Percentiles rank a stretch among this genome's conserved stretches.
Evolutionary conservation across 2,113 vertebrate genomes (phyloP).

Genomic region (Cygnus atratus): DNA sequence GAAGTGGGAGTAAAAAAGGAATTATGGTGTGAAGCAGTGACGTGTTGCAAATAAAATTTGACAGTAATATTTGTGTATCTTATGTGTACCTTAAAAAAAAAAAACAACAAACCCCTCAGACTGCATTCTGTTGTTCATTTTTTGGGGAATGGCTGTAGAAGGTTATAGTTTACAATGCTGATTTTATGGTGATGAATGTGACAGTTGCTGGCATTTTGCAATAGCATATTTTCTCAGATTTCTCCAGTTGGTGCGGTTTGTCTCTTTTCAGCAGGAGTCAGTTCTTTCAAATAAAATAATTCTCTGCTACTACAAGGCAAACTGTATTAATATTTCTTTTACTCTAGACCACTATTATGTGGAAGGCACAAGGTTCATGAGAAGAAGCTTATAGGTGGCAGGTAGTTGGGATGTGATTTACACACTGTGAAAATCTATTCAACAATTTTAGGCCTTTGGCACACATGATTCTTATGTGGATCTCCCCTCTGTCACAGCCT

Average conservation of each 20-base stretch:
- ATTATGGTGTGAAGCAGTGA: background rate
- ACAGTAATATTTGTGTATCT: background rate
- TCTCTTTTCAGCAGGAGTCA: background rate
- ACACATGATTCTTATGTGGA: background rate
- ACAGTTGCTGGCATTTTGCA: background rate
- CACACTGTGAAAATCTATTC: constrained; percentile 45
- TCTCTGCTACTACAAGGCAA: background rate
- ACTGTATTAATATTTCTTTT: background rate
- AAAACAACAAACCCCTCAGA: too few relatives aligned
- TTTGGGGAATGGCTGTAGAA: background rate
- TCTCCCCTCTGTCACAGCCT: background rate
- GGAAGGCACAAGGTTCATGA: constrained; percentile 28
- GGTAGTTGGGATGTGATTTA: constrained; percentile 57
- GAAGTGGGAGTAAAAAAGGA: background rate
- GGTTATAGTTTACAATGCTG: background rate
- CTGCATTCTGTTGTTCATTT: background rate
- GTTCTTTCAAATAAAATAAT: background rate
- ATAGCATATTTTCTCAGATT: background rate
- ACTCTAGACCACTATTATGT: background rate
- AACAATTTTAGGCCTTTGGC: background rate
- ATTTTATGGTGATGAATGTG: background rate
- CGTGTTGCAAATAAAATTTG: background rate
- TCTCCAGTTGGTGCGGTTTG: background rate
- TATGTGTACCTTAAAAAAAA: background rate
- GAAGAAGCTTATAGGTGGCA: constrained; percentile 29